These are phyloP conservation scores for Ophion ventricosus DNA, from an alignment of 2,888 invertebrate genomes.

Conservation along the genomic window DNA sequence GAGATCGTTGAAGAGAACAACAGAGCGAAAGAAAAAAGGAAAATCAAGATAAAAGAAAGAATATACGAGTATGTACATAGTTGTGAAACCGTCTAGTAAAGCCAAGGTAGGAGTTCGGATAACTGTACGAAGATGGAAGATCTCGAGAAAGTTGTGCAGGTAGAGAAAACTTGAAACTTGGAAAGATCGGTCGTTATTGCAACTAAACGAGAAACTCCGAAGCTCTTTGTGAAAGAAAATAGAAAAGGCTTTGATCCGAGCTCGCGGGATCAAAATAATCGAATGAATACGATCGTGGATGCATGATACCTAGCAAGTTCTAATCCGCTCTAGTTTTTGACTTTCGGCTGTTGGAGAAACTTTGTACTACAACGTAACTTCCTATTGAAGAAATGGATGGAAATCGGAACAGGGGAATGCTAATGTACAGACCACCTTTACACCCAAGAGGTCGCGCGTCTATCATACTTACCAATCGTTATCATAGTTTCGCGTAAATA, in stretches of 20 bases:
- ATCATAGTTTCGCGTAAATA: too few relatives aligned
- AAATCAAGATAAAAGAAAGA: constrained; percentile 25
- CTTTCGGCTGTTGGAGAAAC: constrained; percentile 30
- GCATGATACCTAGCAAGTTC: constrained; percentile 43
- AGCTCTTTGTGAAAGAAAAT: constrained; percentile 27
- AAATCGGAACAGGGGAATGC: constrained; percentile 4
- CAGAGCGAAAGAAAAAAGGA: constrained; percentile 23
- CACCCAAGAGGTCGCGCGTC: background rate
- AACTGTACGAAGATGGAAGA: constrained; percentile 44
- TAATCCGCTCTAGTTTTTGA: constrained; percentile 56
- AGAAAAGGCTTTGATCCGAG: constrained; percentile 32
- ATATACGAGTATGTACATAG: constrained; percentile 14
- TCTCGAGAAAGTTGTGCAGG: constrained; percentile 45
- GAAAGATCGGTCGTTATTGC: constrained; percentile 47
- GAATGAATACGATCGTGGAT: constrained; percentile 35
- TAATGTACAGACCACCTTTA: background rate
- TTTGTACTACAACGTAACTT: constrained; percentile 29
- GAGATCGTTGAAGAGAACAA: constrained; percentile 58
- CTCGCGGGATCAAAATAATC: constrained; percentile 47
- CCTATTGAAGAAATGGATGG: constrained; percentile 4
- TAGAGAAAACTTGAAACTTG: constrained; percentile 55
- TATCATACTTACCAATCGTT: too few relatives aligned
- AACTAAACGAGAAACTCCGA: constrained; percentile 36
- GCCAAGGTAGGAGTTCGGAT: constrained; percentile 4
- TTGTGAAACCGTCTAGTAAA: constrained; percentile 44